Evolutionary conservation across 2,113 vertebrate species (phyloP).

Genomic region (Geothlypis trichas): DNA sequence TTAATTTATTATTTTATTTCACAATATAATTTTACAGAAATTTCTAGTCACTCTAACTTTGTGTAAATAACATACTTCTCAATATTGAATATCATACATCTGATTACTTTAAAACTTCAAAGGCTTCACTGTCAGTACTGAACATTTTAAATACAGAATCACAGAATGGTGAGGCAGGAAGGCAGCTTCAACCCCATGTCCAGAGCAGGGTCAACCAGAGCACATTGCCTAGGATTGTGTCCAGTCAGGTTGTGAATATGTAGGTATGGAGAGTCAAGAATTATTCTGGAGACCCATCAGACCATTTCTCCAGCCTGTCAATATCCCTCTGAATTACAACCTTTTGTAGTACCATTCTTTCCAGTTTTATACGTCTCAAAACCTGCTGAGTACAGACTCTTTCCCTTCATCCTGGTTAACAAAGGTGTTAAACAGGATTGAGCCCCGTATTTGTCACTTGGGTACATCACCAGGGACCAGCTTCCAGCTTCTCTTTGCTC

Average conservation of each 20-base stretch:
- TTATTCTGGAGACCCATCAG: neutral
- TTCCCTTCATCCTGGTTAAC: neutral
- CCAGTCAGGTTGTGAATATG: neutral
- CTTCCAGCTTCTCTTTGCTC: neutral
- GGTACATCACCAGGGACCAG: neutral
- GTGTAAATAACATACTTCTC: neutral
- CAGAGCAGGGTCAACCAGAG: neutral
- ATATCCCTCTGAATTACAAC: neutral
- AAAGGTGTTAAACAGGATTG: neutral
- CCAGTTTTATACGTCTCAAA: neutral
- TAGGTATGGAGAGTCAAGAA: neutral
- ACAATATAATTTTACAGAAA: no score
- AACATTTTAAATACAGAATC: neutral
- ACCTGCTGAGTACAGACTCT: neutral
- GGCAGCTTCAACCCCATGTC: neutral
- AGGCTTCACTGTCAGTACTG: neutral
- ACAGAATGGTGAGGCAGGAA: neutral
- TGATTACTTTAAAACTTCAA: neutral
- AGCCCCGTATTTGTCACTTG: rapidly evolving
- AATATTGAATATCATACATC: neutral
- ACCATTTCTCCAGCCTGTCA: neutral
- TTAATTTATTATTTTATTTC: no score
- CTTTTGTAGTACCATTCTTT: neutral
- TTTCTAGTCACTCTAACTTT: neutral
- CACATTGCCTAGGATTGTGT: rapidly evolving